These are phyloP conservation scores for Dasyornis broadbenti DNA, from an alignment of 2,113 vertebrate genomes.

Conservation along the genomic window DNA sequence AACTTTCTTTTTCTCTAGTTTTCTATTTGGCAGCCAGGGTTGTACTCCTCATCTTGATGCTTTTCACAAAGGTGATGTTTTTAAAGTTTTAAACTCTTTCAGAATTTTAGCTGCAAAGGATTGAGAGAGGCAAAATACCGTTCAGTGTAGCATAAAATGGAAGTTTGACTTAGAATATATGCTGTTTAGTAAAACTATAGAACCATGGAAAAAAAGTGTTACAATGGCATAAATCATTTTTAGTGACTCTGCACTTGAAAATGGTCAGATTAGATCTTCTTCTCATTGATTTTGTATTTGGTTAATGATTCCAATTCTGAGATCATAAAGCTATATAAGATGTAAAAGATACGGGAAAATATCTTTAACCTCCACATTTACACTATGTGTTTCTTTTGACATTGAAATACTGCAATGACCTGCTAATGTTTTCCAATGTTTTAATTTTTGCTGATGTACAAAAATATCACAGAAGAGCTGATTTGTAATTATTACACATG, in stretches of 20 bases:
- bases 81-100: neutral
- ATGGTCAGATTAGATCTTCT: slow-evolving; percentile 52
- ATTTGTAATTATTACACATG: slow-evolving; percentile 75
- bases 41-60: neutral
- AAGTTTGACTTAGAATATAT: neutral
- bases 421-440: slow-evolving; percentile 72
- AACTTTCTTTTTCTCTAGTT: neutral
- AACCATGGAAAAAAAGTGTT: slow-evolving; percentile 61
- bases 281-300: slow-evolving; percentile 69
- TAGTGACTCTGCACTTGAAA: slow-evolving; percentile 1
- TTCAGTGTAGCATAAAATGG: neutral
- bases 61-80: neutral
- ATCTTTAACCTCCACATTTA: slow-evolving; percentile 72
- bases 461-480: slow-evolving; percentile 76
- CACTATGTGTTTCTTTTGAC: slow-evolving; percentile 71
- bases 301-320: slow-evolving; percentile 68
- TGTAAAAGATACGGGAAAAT: slow-evolving; percentile 68
- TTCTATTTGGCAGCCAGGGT: neutral
- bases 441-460: slow-evolving; percentile 80
- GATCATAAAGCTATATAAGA: slow-evolving; percentile 58
- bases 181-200: slow-evolving; percentile 31
- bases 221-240: slow-evolving; percentile 54
- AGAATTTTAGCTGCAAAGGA: neutral
- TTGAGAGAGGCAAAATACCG: neutral
- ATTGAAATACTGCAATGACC: slow-evolving; percentile 75